These are phyloP conservation scores for Neosilurus mollespiculum DNA, from an alignment of 2,797 vertebrate genomes.

Conservation along the genomic window DNA sequence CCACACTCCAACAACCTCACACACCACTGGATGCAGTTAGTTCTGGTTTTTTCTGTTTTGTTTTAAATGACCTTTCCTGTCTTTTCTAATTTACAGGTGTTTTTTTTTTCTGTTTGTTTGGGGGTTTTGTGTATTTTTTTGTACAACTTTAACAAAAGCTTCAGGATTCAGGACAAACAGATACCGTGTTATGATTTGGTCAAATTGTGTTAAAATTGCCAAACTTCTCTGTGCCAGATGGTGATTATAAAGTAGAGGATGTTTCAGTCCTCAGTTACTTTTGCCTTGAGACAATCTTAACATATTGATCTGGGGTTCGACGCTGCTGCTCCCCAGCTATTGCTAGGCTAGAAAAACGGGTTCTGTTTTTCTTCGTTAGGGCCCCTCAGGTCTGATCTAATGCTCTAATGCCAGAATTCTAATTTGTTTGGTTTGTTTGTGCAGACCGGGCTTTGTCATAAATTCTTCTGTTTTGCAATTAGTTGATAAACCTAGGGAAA, in stretches of 20 bases:
- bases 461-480: conserved; percentile 13
- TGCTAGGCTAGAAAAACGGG: conserved; percentile 52
- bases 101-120: conserved; percentile 47
- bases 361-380: conserved; percentile 49
- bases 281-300: conserved; percentile 78
- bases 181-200: conserved; percentile 50
- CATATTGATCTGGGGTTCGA: conserved; percentile 47
- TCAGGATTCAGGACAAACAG: conserved; percentile 54
- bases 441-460: conserved; percentile 42
- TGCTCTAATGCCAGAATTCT: conserved; percentile 41
- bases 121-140: conserved; percentile 67
- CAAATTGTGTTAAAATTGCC: conserved; percentile 55
- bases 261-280: conserved; percentile 55
- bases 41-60: conserved; percentile 17
- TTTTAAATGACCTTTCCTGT: conserved; percentile 57
- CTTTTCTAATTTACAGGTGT: conserved; percentile 62
- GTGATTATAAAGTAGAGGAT: conserved; percentile 43
- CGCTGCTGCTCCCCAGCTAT: conserved; percentile 42
- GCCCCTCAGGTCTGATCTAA: conserved; percentile 57
- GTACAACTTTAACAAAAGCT: conserved; percentile 53
- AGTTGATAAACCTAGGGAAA: conserved; percentile 24
- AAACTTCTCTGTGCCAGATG: conserved; percentile 69
- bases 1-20: conserved; percentile 70
- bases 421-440: conserved; percentile 38
- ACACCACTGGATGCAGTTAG: conserved; percentile 58